Percentiles rank a stretch among this genome's conserved stretches.
Conservation (phyloP, 2,113 vertebrate genomes). For the Myrmecophaga tridactyla region DNA sequence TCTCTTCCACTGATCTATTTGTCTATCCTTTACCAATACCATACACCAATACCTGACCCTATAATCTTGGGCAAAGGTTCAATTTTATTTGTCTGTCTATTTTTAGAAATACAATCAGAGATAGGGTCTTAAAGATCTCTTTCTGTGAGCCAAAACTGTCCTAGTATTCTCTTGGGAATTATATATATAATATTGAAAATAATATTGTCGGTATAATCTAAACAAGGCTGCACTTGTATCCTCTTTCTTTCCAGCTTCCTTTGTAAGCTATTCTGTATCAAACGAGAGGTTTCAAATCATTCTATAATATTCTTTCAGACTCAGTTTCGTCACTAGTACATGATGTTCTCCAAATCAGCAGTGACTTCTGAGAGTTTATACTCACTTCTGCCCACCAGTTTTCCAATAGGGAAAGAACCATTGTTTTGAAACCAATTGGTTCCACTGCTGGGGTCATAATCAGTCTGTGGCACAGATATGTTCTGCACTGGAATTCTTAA, state of each 20-base stretch:
- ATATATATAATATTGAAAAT: slow-evolving; percentile 34
- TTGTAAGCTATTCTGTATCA: background rate
- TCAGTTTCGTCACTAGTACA: background rate
- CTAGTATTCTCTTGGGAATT: background rate
- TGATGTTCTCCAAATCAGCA: slow-evolving; percentile 22
- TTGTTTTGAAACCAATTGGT: slow-evolving; percentile 15
- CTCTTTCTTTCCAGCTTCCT: slow-evolving; percentile 7
- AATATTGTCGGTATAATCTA: background rate
- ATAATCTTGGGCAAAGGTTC: background rate
- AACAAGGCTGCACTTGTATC: background rate
- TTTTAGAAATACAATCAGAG: slow-evolving; percentile 33
- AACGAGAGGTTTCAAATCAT: background rate
- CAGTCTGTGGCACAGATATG: background rate
- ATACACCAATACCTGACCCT: too few species aligned
- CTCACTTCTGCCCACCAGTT: slow-evolving; percentile 47
- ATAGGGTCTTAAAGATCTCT: background rate
- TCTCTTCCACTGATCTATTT: too few species aligned
- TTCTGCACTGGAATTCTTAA: background rate
- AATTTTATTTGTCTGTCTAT: background rate
- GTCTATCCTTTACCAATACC: too few species aligned
- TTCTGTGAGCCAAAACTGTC: background rate
- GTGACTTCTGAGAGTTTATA: background rate
- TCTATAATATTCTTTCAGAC: background rate
- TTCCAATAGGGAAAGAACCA: background rate
- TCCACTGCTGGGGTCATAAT: background rate